These are phyloP conservation scores for Tinamus major DNA, from an alignment of 2,797 vertebrate genomes.

Conservation along the genomic window DNA sequence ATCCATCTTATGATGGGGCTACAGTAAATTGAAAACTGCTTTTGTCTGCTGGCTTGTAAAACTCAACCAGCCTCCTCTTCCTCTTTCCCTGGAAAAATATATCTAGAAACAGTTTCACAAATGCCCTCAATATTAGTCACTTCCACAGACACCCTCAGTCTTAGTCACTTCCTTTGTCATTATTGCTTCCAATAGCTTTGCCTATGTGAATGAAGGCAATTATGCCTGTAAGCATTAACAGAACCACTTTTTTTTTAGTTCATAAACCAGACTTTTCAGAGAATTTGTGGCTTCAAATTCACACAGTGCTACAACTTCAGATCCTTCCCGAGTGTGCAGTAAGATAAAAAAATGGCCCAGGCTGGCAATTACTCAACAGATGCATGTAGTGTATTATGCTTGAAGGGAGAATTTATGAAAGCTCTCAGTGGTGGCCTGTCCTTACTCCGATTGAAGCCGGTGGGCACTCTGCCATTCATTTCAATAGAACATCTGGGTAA, in stretches of 20 bases:
- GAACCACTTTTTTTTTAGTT: background rate
- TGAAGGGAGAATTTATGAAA: background rate
- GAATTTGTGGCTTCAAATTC: background rate
- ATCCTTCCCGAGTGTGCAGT: background rate
- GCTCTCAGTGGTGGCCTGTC: background rate
- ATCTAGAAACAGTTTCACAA: background rate
- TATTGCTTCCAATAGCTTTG: background rate
- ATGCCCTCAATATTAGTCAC: background rate
- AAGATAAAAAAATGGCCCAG: background rate
- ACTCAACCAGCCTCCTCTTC: background rate
- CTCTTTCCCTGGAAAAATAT: background rate
- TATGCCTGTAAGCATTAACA: background rate
- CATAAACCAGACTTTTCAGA: background rate
- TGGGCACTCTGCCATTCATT: background rate
- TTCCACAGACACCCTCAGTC: background rate
- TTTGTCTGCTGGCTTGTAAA: background rate
- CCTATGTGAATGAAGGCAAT: background rate
- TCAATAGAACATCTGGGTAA: constrained; percentile 20
- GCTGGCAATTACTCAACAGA: background rate
- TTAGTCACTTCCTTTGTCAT: background rate
- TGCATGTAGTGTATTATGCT: background rate
- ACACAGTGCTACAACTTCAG: background rate
- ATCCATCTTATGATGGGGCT: background rate
- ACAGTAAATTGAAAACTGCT: background rate
- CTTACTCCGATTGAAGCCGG: background rate